phyloP scores from a whole-genome alignment of 2,113 vertebrate genomes.

The Scomber scombrus region DNA sequence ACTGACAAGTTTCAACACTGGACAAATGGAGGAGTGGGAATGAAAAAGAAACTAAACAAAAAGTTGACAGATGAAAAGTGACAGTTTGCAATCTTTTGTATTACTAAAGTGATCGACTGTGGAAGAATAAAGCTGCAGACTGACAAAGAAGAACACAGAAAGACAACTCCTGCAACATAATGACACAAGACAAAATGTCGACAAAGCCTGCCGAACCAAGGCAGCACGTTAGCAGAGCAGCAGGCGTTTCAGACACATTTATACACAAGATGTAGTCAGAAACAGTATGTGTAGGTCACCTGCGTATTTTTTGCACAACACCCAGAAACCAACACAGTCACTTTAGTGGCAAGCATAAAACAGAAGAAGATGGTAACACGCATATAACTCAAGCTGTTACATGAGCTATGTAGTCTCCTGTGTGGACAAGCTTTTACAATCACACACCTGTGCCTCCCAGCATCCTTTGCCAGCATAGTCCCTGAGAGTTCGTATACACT shows the following conservation, averaged over 20 bases:
- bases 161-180: not conserved
- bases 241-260: too few species aligned
- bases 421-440: not conserved
- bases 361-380: too few species aligned
- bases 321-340: too few species aligned
- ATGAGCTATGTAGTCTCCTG: too few species aligned
- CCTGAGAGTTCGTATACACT: slow-evolving; percentile 93
- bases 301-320: too few species aligned
- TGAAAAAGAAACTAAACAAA: slow-evolving; percentile 24
- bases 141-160: slow-evolving; percentile 2
- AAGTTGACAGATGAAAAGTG: slow-evolving; percentile 12
- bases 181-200: not conserved
- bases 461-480: slow-evolving; percentile 95
- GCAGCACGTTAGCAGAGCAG: too few species aligned
- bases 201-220: too few species aligned
- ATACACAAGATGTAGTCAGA: too few species aligned
- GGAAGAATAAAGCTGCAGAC: not conserved
- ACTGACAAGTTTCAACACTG: not conserved
- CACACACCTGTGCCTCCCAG: slow-evolving; percentile 95
- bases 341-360: too few species aligned
- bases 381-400: too few species aligned
- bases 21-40: slow-evolving; percentile 30
- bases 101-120: not conserved
- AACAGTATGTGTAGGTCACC: too few species aligned
- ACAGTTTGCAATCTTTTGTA: not conserved